Evolutionary conservation across 2,113 vertebrate species (phyloP), one percentile per base, ranked within the genome.

Genomic region (Acrocephalus kingi): DNA sequence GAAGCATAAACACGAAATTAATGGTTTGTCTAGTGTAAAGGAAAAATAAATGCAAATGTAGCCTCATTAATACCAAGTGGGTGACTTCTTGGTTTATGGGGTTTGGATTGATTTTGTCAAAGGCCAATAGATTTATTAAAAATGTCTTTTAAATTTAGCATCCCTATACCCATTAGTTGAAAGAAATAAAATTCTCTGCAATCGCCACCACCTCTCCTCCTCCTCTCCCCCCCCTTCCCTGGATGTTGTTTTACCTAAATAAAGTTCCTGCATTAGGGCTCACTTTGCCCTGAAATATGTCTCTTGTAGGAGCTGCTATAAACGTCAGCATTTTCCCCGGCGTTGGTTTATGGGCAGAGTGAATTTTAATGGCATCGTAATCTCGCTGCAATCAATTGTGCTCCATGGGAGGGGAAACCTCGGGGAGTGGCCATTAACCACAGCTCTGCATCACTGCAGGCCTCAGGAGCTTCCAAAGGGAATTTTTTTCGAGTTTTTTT

Each of bases 91-190:
- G 98, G 98, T 98, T 98, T 98, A 98, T 98, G 98, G 97, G 96
- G 96, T 98, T 98, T 97, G 98, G 98, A 98, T 98, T 98, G 98
- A 98, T 98, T 98, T 98, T 98, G 98, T 98, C 98, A 98, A 98
- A 98, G 97, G 97, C 98, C 98, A 98, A 98, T 98, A 98, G 98
- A 98, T 98, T 98, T 98, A 98, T 98, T 98, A 82, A 97, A 98
- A 98, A 97, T 98, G 98, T 98, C 97, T 98, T 98, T 98, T 98
- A 97, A 98, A 98, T 98, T 98, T 98, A 98, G 97, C 97, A 98
- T 98, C 97, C 97, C 68, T 97, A 97, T 96, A 97, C 96, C 97
- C 97, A 98, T 98, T 98, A 98, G 97, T 92, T 98, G 97, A 98
- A 97, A 98, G 98, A 97, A 98, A 98, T 98, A 98, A 98, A 98